Conservation (phyloP, 2,797 vertebrate species). For the Champsocephalus esox region DNA sequence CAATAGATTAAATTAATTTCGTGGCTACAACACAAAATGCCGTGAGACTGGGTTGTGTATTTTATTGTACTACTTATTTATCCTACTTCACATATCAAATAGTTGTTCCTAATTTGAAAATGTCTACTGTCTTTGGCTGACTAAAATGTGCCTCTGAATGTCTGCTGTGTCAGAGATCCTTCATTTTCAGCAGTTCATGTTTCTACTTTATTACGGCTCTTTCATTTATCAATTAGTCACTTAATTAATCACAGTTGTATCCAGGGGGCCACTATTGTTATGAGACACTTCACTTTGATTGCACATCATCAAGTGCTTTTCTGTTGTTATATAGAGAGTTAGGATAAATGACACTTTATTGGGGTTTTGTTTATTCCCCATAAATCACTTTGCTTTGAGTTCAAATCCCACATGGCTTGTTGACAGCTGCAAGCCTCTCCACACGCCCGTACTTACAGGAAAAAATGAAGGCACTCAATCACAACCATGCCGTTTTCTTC, state of each 20-base stretch:
- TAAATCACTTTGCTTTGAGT: slow-evolving; percentile 22
- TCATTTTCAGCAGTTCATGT: too few relatives aligned
- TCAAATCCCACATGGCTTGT: slow-evolving; percentile 5
- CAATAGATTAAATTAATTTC: too few relatives aligned
- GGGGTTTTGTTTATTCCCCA: not conserved
- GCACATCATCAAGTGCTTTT: not conserved
- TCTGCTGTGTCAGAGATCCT: too few relatives aligned
- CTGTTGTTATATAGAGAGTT: not conserved
- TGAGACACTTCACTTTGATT: not conserved
- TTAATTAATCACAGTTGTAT: not conserved
- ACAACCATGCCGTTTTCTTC: slow-evolving; percentile 82
- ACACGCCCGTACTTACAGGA: not conserved
- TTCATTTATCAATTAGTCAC: not conserved
- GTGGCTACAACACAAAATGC: too few relatives aligned
- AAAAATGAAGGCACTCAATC: not conserved
- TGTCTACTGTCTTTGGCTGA: too few relatives aligned
- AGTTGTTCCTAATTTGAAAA: too few relatives aligned
- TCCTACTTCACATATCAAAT: too few relatives aligned
- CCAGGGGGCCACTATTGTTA: not conserved
- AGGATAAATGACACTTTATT: not conserved
- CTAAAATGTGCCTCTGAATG: too few relatives aligned
- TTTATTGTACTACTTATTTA: too few relatives aligned
- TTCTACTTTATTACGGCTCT: not conserved
- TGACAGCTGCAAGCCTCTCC: slow-evolving; percentile 9
- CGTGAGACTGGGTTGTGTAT: too few relatives aligned